Evolutionary conservation across 1,140 invertebrate genomes (phyloP), one percentile per base, ranked within the genome.

Genomic region (Mamestra configurata): DNA sequence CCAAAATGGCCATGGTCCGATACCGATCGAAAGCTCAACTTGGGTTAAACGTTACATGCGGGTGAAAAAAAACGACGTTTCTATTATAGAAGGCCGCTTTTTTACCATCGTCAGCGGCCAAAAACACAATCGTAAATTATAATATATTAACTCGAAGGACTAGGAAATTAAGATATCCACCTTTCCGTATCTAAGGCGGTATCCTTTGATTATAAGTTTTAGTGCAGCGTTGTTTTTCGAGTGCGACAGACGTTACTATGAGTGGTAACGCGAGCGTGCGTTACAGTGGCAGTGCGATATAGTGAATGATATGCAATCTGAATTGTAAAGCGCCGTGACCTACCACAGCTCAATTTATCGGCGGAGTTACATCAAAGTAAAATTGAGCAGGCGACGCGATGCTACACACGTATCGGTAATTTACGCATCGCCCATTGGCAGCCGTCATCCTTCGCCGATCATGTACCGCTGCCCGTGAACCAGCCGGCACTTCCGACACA

Each of bases 91-190:
- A 84, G 84, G 66, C 85, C 84, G 79, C 84, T 92, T 94, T 95
- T 94, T 93, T 88, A 88, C 81, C 73, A 77, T 80, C 79, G 82
- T 73, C 84, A 81, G 85, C 82, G 89, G 79, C 86, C 87, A 90
- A 84, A 83, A 91, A 89, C 85, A 88, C 87, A 89, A 91, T 90
- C 90, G 91, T 94, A 94, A 94, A 94, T 94, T 95, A 94, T 95
- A 94, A 94, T 94, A 94, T 93, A 93, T 88, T 88, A 87, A 85
- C 86, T 85, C 79, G 82, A 87, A 92, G 89, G 86, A 88, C 83
- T 88, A 84, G 83, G 80, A 89, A 94, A 95, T 95, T 93, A 93
- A 95, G 93, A 93, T 93, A 95, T 95, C 92, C 80, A 84, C 81
- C 81, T 82, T 84, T 84, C 75, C 79, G 79, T 86, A 88, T 89